These are phyloP conservation scores for Dipodomys spectabilis DNA, from an alignment of 2,113 vertebrate species.

Conservation along the genomic window DNA sequence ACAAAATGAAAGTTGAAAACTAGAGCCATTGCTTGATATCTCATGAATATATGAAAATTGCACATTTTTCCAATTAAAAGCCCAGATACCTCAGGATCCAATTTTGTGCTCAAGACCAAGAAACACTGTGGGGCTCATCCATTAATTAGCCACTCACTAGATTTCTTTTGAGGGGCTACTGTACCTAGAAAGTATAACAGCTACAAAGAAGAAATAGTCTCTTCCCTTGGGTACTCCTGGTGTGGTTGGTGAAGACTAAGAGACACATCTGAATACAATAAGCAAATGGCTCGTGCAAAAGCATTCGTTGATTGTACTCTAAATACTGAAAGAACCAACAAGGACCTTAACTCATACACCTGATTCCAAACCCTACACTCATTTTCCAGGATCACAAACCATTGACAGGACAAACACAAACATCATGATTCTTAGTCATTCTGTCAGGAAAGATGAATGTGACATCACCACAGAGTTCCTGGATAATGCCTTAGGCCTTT, in stretches of 20 bases:
- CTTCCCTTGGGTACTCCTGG: background rate
- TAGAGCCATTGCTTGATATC: background rate
- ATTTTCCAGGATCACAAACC: background rate
- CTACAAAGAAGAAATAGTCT: background rate
- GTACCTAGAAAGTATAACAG: background rate
- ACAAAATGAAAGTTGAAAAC: constrained; percentile 30
- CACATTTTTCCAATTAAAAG: background rate
- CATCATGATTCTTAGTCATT: background rate
- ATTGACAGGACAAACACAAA: background rate
- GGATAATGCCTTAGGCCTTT: constrained; percentile 46
- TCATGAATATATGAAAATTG: background rate
- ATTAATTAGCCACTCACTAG: background rate
- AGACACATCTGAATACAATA: background rate
- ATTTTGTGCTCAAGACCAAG: background rate
- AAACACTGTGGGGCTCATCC: background rate
- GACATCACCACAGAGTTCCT: constrained; percentile 31
- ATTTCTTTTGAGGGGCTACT: constrained; percentile 14
- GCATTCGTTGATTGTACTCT: background rate
- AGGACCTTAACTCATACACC: background rate
- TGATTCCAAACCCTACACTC: background rate
- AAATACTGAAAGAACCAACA: background rate
- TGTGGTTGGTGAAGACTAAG: background rate
- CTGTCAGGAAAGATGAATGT: constrained; percentile 62
- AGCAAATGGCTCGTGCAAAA: background rate
- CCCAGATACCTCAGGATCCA: background rate